Percentiles rank a stretch among this genome's conserved stretches.
Conservation (phyloP, 1,140 invertebrate genomes). For the Pseudomyrmex gracilis region DNA sequence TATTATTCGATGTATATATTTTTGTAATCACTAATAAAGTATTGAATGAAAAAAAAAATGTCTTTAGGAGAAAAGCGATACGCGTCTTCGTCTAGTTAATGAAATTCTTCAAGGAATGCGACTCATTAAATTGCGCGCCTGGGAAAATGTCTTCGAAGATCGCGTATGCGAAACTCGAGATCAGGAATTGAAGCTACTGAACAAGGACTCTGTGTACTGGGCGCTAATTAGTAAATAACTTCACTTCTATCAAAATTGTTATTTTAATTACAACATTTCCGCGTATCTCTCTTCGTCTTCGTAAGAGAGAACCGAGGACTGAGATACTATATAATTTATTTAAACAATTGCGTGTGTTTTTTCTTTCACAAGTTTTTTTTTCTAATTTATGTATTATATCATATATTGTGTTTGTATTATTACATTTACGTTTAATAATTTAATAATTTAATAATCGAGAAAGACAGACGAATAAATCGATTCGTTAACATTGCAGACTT, state of each 20-base stretch:
- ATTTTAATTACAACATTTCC: slow-evolving; percentile 32
- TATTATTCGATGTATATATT: not conserved
- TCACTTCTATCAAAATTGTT: slow-evolving; percentile 26
- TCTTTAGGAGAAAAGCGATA: slow-evolving; percentile 89
- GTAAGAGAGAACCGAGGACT: not conserved
- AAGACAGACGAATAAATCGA: not conserved
- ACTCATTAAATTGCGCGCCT: slow-evolving; percentile 93
- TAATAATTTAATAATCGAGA: not conserved
- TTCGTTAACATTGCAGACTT: slow-evolving; percentile 80
- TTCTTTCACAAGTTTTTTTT: too few relatives aligned
- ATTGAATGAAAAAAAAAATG: slow-evolving; percentile 26
- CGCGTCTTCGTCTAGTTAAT: slow-evolving; percentile 90
- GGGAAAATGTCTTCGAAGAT: slow-evolving; percentile 91
- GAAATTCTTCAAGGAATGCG: slow-evolving; percentile 93
- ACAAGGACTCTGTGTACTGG: slow-evolving; percentile 91
- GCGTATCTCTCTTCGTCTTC: not conserved
- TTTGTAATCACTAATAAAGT: too few relatives aligned
- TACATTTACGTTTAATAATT: not conserved
- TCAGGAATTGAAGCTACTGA: slow-evolving; percentile 90
- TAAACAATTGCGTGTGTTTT: too few relatives aligned
- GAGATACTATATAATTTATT: not conserved
- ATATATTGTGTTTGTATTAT: too few relatives aligned
- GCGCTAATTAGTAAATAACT: slow-evolving; percentile 89
- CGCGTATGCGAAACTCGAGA: slow-evolving; percentile 89
- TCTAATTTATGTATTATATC: too few relatives aligned